Evolutionary conservation across 2,797 vertebrate species (phyloP), one percentile per base, ranked within the genome.

Genomic region (Oreortyx pictus): DNA sequence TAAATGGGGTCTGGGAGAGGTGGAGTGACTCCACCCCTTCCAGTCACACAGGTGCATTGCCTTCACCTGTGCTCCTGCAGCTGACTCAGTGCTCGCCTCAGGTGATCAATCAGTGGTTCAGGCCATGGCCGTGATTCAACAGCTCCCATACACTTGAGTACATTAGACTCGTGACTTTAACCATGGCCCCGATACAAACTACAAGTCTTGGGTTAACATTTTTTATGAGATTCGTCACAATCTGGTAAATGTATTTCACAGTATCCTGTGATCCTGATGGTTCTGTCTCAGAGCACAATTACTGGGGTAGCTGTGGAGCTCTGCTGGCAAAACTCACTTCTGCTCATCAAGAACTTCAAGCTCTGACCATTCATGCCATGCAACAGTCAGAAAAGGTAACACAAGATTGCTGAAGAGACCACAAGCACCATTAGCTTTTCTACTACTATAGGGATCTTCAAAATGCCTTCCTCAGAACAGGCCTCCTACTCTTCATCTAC

Each of bases 291-390:
- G 19, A 22, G 7, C 0, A 6, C 20, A 7, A 6, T 31, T 27
- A 60, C 9, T 0, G 1, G 24, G 12, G 41, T 18, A 47, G 37
- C 8, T 24, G 49, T 0, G 0, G 37, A 88, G 29, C 17, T 78
- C 67, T 52, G 37, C 1, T 5, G 3, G 29, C 46, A 76, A 43
- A 70, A 19, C 52, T 74, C 73, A 82, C 44, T 78, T 86, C 10
- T 41, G 54, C 35, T 56, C 17, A 31, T 16, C 16, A 56, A n/a
- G 29, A 19, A 50, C 43, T 60, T 59, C 39, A 61, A 1, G 9
- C 23, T 56, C 41, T 85, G 33, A 61, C 11, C 22, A 27, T 41
- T 41, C 60, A 62, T 39, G 18, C 15, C 81, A 77, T 4, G 50
- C 20, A 93, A 72, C 3, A 61, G 17, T 25, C 22, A 76, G 18